phyloP scores from a whole-genome alignment of 2,113 vertebrate species.

The Eolophus roseicapilla region DNA sequence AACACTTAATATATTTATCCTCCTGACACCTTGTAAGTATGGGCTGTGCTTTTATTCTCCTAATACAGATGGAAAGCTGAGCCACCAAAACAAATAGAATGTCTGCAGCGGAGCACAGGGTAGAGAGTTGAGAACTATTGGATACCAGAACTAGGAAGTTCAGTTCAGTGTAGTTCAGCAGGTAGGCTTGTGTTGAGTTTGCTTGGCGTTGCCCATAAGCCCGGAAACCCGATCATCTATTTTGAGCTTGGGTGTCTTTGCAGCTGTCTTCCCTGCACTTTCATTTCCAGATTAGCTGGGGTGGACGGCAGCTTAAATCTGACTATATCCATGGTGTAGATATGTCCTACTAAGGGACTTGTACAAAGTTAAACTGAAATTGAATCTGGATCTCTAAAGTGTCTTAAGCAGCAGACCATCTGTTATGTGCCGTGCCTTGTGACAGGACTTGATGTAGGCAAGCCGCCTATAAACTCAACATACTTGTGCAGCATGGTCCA shows the following conservation, averaged over 20 bases:
- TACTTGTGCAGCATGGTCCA: neutral
- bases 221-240: neutral
- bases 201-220: neutral
- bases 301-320: slow-evolving; percentile 10
- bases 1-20: slow-evolving; percentile 30
- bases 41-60: neutral
- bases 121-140: neutral
- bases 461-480: neutral
- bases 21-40: neutral
- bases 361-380: slow-evolving; percentile 30
- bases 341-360: slow-evolving; percentile 9
- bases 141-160: neutral
- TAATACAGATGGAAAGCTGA: neutral
- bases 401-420: slow-evolving; percentile 35
- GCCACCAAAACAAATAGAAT: neutral
- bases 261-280: neutral
- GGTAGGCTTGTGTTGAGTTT: neutral
- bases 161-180: neutral
- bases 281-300: slow-evolving; percentile 29
- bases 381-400: slow-evolving; percentile 8
- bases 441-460: neutral
- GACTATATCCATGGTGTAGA: neutral
- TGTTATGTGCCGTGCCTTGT: neutral
- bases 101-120: neutral
- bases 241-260: neutral